Percentiles rank a stretch among this genome's conserved stretches.
Conservation (phyloP, 1,140 invertebrate species). For the Bacillus rossius region DNA sequence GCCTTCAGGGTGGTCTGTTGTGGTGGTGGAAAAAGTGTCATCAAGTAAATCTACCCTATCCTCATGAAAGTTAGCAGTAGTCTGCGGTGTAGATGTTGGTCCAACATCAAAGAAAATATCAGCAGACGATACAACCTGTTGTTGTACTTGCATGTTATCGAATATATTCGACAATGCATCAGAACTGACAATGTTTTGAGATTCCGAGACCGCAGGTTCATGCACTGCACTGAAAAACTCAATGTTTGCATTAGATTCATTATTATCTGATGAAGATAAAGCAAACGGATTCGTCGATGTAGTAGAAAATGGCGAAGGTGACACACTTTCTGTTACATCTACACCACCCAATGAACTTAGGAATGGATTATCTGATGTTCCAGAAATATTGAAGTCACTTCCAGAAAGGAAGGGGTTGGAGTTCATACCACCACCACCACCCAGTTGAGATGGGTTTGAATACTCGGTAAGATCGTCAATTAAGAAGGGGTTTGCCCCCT, state of each 20-base stretch:
- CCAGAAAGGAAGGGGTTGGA: slow-evolving; percentile 22
- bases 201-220: slow-evolving; percentile 17
- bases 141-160: not conserved
- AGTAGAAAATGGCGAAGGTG: not conserved
- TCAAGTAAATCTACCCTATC: no score
- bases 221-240: no score
- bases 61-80: no score
- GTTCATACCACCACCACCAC: not conserved
- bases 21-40: no score
- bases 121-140: no score
- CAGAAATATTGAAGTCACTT: slow-evolving; percentile 10
- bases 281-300: slow-evolving; percentile 35
- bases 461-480: slow-evolving; percentile 49
- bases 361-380: slow-evolving; percentile 27
- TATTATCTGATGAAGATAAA: no score
- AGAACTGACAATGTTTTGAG: slow-evolving; percentile 3
- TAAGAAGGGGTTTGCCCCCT: slow-evolving; percentile 54
- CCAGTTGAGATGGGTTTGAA: not conserved
- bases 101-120: no score
- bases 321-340: slow-evolving; percentile 5
- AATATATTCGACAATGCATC: not conserved
- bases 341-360: slow-evolving; percentile 23
- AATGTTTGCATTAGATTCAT: no score
- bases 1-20: not conserved
- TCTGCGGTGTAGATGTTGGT: no score